These are phyloP conservation scores for Troides oblongomaculatus DNA, from an alignment of 2,888 invertebrate species.

Conservation along the genomic window DNA sequence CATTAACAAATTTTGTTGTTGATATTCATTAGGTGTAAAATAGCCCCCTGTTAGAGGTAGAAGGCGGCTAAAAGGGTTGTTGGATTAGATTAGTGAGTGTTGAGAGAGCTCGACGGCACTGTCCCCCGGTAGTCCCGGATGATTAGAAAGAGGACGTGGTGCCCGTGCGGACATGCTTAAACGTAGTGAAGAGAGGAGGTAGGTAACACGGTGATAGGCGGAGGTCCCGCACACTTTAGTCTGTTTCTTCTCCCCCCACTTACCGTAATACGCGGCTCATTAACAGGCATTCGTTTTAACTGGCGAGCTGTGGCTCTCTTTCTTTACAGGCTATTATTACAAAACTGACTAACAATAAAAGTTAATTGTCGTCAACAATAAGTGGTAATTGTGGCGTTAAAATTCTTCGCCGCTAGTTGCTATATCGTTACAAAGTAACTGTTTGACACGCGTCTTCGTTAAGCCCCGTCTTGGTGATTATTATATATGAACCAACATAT, in stretches of 20 bases:
- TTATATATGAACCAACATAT: too few relatives aligned
- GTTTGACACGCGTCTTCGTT: background rate
- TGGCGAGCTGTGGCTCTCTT: background rate
- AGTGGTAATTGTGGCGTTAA: constrained; percentile 12
- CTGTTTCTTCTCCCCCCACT: background rate
- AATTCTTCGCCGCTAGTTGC: constrained; percentile 1
- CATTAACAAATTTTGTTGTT: too few relatives aligned
- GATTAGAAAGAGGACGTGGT: too few relatives aligned
- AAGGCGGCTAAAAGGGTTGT: too few relatives aligned
- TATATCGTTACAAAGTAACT: background rate
- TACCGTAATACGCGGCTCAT: background rate
- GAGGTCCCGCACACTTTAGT: background rate
- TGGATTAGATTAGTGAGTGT: too few relatives aligned
- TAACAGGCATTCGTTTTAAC: background rate
- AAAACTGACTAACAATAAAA: background rate
- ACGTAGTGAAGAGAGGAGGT: too few relatives aligned
- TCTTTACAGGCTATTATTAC: background rate
- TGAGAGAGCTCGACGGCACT: too few relatives aligned
- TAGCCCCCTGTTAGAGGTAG: too few relatives aligned
- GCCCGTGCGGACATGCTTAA: too few relatives aligned
- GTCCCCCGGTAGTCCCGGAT: too few relatives aligned
- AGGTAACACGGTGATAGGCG: too few relatives aligned
- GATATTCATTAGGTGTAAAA: too few relatives aligned
- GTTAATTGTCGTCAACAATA: background rate
- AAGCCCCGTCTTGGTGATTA: background rate